phyloP scores from a whole-genome alignment of 2,888 invertebrate species.

The Caenorhabditis zanzibari region DNA sequence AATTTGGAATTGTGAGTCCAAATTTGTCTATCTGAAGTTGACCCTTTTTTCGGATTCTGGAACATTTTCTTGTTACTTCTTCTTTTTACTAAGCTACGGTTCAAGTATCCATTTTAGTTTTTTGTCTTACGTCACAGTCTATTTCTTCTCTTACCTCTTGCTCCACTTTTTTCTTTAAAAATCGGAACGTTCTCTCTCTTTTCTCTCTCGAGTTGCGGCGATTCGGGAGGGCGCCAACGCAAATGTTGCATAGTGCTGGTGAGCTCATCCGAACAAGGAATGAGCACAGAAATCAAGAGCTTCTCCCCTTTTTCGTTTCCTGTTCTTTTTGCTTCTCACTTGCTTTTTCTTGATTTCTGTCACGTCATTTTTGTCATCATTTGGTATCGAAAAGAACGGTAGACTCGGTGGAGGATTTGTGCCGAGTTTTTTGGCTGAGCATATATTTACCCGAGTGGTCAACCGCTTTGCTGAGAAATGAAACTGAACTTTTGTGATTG shows the following conservation, averaged over 20 bases:
- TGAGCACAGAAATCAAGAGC: slow-evolving; percentile 57
- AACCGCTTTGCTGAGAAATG: slow-evolving; percentile 5
- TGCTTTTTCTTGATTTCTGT: slow-evolving; percentile 19
- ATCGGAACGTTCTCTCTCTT: slow-evolving; percentile 17
- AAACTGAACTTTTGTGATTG: slow-evolving; percentile 22
- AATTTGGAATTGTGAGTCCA: too few species aligned
- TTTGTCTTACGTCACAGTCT: slow-evolving; percentile 27
- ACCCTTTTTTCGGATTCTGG: background rate
- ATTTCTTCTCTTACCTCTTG: slow-evolving; percentile 18
- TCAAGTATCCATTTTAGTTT: slow-evolving; percentile 27
- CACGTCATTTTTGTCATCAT: slow-evolving; percentile 42
- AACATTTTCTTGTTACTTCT: background rate
- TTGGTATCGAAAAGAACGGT: slow-evolving; percentile 13
- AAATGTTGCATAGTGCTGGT: slow-evolving; percentile 38
- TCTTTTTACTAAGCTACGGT: background rate
- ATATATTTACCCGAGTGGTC: slow-evolving; percentile 22
- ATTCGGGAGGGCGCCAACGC: slow-evolving; percentile 32
- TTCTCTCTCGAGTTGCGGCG: slow-evolving; percentile 18
- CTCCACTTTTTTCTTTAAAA: slow-evolving; percentile 15
- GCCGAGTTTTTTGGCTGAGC: slow-evolving; percentile 13
- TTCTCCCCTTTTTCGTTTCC: slow-evolving; percentile 10
- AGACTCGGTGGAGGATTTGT: slow-evolving; percentile 19
- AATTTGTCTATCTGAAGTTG: too few species aligned
- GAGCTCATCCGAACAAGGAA: slow-evolving; percentile 64
- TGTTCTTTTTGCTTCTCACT: slow-evolving; percentile 14